phyloP scores from a whole-genome alignment of 2,797 vertebrate species.

The Mus minutoides region DNA sequence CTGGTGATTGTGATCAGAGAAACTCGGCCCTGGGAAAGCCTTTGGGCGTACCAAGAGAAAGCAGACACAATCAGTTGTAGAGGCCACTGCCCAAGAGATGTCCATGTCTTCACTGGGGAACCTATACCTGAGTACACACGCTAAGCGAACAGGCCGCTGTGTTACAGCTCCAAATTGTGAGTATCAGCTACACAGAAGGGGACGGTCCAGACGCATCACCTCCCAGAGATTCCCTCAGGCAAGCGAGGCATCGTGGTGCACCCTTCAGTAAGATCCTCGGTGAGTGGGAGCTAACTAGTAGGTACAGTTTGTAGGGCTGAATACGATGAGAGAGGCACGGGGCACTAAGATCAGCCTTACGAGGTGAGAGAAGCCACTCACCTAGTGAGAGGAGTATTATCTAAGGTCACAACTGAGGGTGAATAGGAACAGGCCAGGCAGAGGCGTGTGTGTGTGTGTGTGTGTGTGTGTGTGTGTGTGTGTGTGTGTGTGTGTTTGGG shows the following conservation, averaged over 20 bases:
- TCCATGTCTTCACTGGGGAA: not conserved
- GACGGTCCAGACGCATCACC: not conserved
- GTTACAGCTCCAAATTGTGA: not conserved
- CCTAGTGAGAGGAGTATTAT: not conserved
- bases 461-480: not conserved
- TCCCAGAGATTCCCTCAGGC: not conserved
- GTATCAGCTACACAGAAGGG: not conserved
- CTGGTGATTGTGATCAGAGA: not conserved
- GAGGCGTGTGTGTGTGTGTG: not conserved
- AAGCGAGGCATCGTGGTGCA: not conserved
- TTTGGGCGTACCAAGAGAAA: not conserved
- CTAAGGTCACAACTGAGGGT: not conserved
- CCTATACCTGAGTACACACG: not conserved
- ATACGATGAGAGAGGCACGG: not conserved
- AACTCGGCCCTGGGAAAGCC: too few species aligned
- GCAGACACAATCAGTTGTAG: not conserved
- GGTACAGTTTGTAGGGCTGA: too few species aligned
- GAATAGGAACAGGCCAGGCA: not conserved
- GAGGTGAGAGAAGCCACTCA: not conserved
- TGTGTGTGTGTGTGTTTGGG: not conserved
- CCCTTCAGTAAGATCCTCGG: not conserved
- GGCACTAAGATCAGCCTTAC: not conserved
- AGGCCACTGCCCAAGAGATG: not conserved
- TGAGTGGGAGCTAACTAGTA: fast-evolving
- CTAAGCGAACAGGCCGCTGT: not conserved